Conservation (phyloP, 2,113 vertebrate genomes). For the Dissostichus mawsoni region DNA sequence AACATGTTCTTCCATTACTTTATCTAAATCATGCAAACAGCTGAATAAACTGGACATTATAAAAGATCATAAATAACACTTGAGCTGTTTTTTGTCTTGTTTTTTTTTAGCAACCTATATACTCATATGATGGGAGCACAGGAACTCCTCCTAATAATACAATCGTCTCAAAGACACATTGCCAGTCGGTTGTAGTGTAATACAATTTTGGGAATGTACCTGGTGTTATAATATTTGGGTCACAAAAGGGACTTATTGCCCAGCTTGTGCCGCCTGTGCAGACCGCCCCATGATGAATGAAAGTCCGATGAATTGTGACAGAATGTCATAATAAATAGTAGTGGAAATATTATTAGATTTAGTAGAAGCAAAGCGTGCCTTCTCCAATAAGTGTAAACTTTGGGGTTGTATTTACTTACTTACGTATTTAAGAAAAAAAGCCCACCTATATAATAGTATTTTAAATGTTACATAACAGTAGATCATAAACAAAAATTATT, state of each 20-base stretch:
- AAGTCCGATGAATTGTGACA: constrained; percentile 84
- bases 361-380: constrained; percentile 58
- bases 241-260: constrained; percentile 80
- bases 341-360: constrained; percentile 76
- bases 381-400: constrained; percentile 72
- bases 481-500: not conserved
- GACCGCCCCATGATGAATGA: constrained; percentile 85
- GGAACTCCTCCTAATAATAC: constrained; percentile 40
- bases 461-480: too few relatives aligned
- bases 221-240: constrained; percentile 80
- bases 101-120: not conserved
- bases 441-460: not conserved
- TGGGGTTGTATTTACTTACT: constrained; percentile 44
- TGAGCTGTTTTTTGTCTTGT: not conserved
- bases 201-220: constrained; percentile 79
- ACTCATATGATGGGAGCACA: not conserved
- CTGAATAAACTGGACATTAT: not conserved
- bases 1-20: constrained; percentile 27
- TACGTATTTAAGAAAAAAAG: not conserved
- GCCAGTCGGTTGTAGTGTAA: constrained; percentile 70
- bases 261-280: constrained; percentile 70
- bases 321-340: constrained; percentile 74
- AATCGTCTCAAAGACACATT: constrained; percentile 54
- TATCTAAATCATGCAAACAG: not conserved
- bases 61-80: not conserved